Conservation (phyloP, 35 echinoderm and acorn worm species). For the Heliocidaris tuberculata region DNA sequence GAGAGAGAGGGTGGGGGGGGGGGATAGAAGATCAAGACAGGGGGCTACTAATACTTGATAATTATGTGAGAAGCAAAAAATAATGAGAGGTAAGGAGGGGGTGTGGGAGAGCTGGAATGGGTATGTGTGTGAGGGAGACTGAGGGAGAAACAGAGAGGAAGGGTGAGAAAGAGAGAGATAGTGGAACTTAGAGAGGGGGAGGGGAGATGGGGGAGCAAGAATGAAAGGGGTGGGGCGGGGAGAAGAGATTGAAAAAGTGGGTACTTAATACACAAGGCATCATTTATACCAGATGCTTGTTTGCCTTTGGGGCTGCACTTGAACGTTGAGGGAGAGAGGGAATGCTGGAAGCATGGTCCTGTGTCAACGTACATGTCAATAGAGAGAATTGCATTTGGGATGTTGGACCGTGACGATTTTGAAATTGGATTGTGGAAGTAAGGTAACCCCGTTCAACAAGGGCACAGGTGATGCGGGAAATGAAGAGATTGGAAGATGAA, state of each 20-base stretch:
- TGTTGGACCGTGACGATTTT: background rate
- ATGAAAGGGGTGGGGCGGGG: background rate
- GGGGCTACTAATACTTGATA: no score
- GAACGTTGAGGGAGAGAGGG: background rate
- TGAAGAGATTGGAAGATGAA: background rate
- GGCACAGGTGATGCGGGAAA: background rate
- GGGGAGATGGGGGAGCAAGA: no score
- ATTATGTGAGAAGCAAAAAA: no score
- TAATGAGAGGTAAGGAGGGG: no score
- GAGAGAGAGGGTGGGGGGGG: no score
- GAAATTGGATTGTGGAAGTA: background rate
- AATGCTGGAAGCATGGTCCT: background rate
- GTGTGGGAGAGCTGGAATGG: no score
- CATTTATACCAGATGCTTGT: background rate
- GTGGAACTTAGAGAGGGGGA: no score
- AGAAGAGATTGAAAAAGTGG: background rate
- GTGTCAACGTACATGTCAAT: background rate
- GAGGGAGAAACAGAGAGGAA: no score
- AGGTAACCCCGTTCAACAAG: background rate
- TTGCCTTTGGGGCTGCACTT: background rate
- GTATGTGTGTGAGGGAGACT: no score
- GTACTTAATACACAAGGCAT: background rate
- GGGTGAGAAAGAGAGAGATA: no score
- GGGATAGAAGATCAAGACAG: no score
- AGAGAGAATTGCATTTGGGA: background rate